These are phyloP conservation scores for Cenopis cana DNA, from an alignment of 2,888 invertebrate genomes.

Conservation along the genomic window DNA sequence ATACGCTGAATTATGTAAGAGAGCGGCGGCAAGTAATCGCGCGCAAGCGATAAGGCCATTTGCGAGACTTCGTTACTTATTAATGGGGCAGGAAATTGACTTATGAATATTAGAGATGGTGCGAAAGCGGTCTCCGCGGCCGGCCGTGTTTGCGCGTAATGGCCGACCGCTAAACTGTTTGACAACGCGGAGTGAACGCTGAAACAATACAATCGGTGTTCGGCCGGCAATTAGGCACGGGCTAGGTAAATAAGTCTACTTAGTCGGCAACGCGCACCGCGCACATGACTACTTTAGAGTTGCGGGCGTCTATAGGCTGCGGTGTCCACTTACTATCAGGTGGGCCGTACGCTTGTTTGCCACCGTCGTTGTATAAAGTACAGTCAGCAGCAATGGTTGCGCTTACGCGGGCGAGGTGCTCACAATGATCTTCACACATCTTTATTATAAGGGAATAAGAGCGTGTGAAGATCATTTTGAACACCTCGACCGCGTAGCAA, in stretches of 20 bases:
- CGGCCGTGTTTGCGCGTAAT: constrained; percentile 77
- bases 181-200: constrained; percentile 51
- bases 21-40: constrained; percentile 84
- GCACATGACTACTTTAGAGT: too few species aligned
- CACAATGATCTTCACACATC: too few species aligned
- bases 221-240: neutral
- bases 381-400: too few species aligned
- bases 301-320: too few species aligned
- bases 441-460: too few species aligned
- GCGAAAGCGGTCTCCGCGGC: constrained; percentile 77
- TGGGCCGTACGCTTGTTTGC: too few species aligned
- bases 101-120: constrained; percentile 85
- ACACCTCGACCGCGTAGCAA: too few species aligned
- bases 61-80: constrained; percentile 85
- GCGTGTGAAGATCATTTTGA: too few species aligned
- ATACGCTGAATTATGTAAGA: constrained; percentile 86
- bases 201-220: constrained; percentile 18
- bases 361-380: too few species aligned
- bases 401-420: too few species aligned
- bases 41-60: constrained; percentile 86
- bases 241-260: neutral
- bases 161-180: constrained; percentile 74
- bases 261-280: too few species aligned
- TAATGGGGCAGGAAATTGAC: constrained; percentile 85
- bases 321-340: too few species aligned